phyloP scores from a whole-genome alignment of 2,797 vertebrate species.

The Triplophysa bombifrons region DNA sequence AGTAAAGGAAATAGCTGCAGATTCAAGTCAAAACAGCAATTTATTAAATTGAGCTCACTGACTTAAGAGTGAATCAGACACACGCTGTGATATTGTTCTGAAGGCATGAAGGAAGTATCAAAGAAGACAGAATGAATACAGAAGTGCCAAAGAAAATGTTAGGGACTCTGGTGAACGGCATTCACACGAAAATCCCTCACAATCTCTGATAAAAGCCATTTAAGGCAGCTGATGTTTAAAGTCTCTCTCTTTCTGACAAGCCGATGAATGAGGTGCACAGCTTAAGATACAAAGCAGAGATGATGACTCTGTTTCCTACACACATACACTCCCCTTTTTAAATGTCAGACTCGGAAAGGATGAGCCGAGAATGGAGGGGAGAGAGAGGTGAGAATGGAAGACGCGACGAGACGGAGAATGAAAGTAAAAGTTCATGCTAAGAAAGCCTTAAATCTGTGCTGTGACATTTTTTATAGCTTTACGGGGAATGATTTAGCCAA shows the following conservation, averaged over 20 bases:
- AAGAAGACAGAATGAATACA: slow-evolving; percentile 37
- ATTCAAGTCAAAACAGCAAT: slow-evolving; percentile 27
- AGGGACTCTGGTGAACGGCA: slow-evolving; percentile 33
- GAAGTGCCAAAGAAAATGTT: slow-evolving; percentile 44
- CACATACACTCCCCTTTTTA: slow-evolving; percentile 35
- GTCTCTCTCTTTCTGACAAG: slow-evolving; percentile 29
- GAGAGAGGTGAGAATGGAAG: slow-evolving; percentile 19
- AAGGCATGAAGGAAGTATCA: slow-evolving; percentile 30
- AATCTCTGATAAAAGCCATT: slow-evolving; percentile 47
- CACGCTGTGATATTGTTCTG: slow-evolving; percentile 2
- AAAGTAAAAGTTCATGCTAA: slow-evolving; percentile 40
- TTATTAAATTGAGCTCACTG: slow-evolving; percentile 36
- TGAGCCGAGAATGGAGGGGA: slow-evolving; percentile 21
- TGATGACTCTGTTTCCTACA: slow-evolving; percentile 34
- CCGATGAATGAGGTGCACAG: slow-evolving; percentile 17
- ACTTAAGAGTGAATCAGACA: slow-evolving; percentile 11
- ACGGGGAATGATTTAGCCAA: slow-evolving; percentile 72
- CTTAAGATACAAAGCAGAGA: slow-evolving; percentile 46
- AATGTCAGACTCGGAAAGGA: slow-evolving; percentile 45
- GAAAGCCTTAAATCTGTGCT: slow-evolving; percentile 69
- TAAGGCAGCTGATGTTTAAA: slow-evolving; percentile 38
- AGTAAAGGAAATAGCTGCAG: background rate
- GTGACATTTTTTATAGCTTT: slow-evolving; percentile 73
- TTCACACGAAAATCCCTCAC: slow-evolving; percentile 36
- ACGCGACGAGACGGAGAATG: slow-evolving; percentile 19